Base-by-base conservation (phyloP, 2,888 invertebrate species). In the Stenotaenia linearis region DNA sequence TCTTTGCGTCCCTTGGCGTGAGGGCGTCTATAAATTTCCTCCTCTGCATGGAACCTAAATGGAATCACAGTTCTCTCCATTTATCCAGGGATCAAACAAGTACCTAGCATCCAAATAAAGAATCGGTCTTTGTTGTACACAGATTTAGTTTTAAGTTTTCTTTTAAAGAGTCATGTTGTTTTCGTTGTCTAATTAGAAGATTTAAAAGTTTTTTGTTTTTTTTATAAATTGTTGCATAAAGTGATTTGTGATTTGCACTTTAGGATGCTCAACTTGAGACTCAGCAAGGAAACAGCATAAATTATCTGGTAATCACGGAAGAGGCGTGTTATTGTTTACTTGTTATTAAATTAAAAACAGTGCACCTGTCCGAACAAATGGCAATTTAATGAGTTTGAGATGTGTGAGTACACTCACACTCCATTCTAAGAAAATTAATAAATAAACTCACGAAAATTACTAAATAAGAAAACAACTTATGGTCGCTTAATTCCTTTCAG, bases 1-100 rank as follows among this genome's bases (percentile, higher is more conserved):
- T 69, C 69, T 69, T 69, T 69, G 69, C 28, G 69, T 69, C 69
- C 69, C 69, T 69, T 69, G 69, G 69, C 69, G 69, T 69, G 69
- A 28, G 25, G 69, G 69, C 69, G 69, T 69, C 69, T 69, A 69
- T 69, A 69, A 69, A 69, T 69, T 69, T 69, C 69, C 69, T 69
- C 28, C 69, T 69, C 69, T 69, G 69, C 69, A 69, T 28, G 69
- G 69, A 69, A 69, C 69, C 69, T 23, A 69, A 69, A 69, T 69
- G 69, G 69, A 69, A 28, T 69, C 69, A 9, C 69, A 69, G 69
- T 28, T 69, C 69, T 28, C 28, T 12, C 50, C 12, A 69, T 69
- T 69, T 28, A 69, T 28, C 28, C 25, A 28, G 28, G 69, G 69
- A 69, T 69, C 69, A 69, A 69, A 69, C 69, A 69, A 69, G 69